phyloP scores from a whole-genome alignment of 2,113 vertebrate species.

The Lichenostomus cassidix region DNA sequence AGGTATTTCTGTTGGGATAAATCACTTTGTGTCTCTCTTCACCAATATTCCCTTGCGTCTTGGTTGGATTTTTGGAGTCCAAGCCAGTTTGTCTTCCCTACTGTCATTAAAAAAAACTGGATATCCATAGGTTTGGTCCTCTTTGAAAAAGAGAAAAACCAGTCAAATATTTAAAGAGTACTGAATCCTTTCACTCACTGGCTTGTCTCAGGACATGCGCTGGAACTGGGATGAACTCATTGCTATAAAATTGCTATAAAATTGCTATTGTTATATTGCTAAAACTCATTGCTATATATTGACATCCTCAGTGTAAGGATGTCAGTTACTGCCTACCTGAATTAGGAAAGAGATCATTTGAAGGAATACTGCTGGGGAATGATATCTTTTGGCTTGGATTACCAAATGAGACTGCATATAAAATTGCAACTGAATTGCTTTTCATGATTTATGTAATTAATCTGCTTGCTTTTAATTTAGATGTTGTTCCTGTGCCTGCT shows the following conservation, averaged over 20 bases:
- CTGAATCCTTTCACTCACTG: background rate
- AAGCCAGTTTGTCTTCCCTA: background rate
- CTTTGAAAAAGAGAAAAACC: background rate
- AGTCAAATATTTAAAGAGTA: background rate
- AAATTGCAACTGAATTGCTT: slow-evolving; percentile 28
- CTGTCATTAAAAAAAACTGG: background rate
- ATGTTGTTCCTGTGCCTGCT: slow-evolving; percentile 37
- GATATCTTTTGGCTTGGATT: background rate
- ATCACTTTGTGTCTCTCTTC: background rate
- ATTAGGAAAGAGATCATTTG: background rate
- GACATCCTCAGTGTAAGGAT: background rate
- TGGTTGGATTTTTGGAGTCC: background rate
- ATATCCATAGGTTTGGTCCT: background rate
- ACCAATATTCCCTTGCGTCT: background rate
- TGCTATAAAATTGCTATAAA: slow-evolving; percentile 17
- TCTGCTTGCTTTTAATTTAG: slow-evolving; percentile 46
- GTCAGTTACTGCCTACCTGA: background rate
- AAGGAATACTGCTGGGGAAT: background rate
- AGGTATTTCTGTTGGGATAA: background rate
- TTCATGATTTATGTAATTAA: slow-evolving; percentile 32
- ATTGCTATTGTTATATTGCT: too few species aligned
- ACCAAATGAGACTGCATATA: background rate
- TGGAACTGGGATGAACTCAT: background rate
- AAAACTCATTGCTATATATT: too few species aligned
- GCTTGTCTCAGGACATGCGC: background rate